Base-by-base conservation (phyloP, 2,113 vertebrate genomes). In the Lepisosteus osseus region DNA sequence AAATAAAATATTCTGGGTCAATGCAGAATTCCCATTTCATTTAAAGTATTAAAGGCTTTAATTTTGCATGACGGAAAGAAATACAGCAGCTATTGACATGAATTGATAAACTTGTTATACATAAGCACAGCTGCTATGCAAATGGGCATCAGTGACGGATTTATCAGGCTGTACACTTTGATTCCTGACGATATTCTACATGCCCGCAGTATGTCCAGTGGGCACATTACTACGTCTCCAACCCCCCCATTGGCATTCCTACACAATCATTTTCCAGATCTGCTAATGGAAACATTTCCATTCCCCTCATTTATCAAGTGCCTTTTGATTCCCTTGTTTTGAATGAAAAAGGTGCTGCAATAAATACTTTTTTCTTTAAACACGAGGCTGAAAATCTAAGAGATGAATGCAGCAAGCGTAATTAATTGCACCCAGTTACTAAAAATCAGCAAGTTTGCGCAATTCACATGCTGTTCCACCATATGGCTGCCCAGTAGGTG, bases 401-500 rank as follows among this genome's bases (percentile, higher is more conserved):
- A 95, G 95, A 97, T 96, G 95, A 94, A 99, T 97, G 95, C 95
- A 96, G 96, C 94, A 90, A 93, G 94, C 92, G 94, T 97, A 98
- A 98, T 98, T 98, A 99, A 99, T 98, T 97, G 97, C 95, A 96
- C 93, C 93, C 95, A 92, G 95, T 99, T 97, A 98, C 97, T 94
- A 95, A 92, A 94, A 95, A 98, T 99, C 97, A 99, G 97, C 97
- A 98, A 97, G 95, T 99, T 97, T 98, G 95, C 93, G 90, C 94
- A 93, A 94, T 95, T 93, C 95, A 94, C 96, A 94, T 98, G 95
- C 97, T 99, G 97, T 94, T 97, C 89, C 92, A 90, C 97, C 97
- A 99, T 99, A 98, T 99, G 97, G 97, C 92, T 97, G 95, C 96
- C 95, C 97, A 98, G 96, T 98, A 97, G 97, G 97, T 96, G 95